These are phyloP conservation scores for Heliconius aoede DNA, from an alignment of 2,888 invertebrate species.

Conservation along the genomic window DNA sequence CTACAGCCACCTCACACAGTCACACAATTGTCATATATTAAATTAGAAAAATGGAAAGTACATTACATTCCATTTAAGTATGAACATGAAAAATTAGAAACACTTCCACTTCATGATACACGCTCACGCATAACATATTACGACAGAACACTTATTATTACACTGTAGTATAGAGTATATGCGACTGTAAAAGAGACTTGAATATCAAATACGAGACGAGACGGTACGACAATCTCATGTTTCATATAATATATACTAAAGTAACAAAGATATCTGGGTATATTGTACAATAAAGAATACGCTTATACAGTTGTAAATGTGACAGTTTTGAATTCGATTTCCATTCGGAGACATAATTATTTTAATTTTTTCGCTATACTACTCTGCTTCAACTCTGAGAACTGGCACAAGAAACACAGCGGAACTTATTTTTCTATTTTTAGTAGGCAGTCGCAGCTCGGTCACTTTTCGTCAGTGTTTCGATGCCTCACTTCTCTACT, in stretches of 20 bases:
- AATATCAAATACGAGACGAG: not conserved
- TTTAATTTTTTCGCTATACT: too few species aligned
- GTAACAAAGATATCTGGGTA: too few species aligned
- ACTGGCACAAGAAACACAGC: too few species aligned
- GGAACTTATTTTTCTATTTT: too few species aligned
- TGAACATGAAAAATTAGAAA: not conserved
- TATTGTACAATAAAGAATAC: too few species aligned
- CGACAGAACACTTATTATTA: constrained; percentile 1
- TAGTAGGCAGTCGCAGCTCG: too few species aligned
- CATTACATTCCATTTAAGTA: constrained; percentile 1
- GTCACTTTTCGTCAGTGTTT: not conserved
- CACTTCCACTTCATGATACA: not conserved
- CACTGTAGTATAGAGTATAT: not conserved
- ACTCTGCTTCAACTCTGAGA: too few species aligned
- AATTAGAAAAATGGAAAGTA: not conserved
- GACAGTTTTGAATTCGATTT: too few species aligned
- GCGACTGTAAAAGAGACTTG: constrained; percentile 11
- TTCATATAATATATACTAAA: not conserved
- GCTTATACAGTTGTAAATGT: too few species aligned
- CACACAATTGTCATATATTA: not conserved
- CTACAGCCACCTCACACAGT: too few species aligned
- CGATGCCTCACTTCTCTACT: too few species aligned
- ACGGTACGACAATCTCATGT: not conserved
- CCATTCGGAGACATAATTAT: too few species aligned
- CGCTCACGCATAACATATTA: not conserved